Conservation (phyloP, 2,888 invertebrate species). For the Leptopterna dolabrata region DNA sequence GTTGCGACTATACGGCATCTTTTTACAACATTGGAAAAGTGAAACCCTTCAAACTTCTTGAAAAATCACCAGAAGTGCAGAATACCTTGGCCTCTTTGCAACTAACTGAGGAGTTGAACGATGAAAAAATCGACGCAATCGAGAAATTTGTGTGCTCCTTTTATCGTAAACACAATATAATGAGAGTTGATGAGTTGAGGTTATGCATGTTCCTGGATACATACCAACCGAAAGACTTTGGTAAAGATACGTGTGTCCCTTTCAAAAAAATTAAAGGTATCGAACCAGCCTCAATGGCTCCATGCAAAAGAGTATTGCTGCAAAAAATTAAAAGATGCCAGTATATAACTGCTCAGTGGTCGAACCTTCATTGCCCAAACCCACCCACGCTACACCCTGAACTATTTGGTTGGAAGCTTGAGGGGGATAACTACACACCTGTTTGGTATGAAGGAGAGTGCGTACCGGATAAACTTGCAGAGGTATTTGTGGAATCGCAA, state of each 20-base stretch:
- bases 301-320: background rate
- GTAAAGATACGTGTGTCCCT: background rate
- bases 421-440: background rate
- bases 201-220: background rate
- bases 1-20: constrained; percentile 37
- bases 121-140: background rate
- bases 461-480: background rate
- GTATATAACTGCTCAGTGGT: background rate
- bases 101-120: background rate
- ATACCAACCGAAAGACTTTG: background rate
- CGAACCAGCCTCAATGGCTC: background rate
- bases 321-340: constrained; percentile 4
- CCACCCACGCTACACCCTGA: background rate
- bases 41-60: constrained; percentile 13
- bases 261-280: background rate
- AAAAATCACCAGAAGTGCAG: too few species aligned
- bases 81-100: too few species aligned
- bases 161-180: background rate
- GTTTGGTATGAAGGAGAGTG: background rate
- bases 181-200: background rate
- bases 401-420: background rate
- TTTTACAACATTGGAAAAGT: constrained; percentile 18
- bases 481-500: background rate
- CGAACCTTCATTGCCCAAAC: background rate
- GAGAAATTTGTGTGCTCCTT: background rate